Percentiles rank a stretch among this genome's conserved stretches.
Conservation (phyloP, 2,888 invertebrate species). For the Leptinotarsa juncta region DNA sequence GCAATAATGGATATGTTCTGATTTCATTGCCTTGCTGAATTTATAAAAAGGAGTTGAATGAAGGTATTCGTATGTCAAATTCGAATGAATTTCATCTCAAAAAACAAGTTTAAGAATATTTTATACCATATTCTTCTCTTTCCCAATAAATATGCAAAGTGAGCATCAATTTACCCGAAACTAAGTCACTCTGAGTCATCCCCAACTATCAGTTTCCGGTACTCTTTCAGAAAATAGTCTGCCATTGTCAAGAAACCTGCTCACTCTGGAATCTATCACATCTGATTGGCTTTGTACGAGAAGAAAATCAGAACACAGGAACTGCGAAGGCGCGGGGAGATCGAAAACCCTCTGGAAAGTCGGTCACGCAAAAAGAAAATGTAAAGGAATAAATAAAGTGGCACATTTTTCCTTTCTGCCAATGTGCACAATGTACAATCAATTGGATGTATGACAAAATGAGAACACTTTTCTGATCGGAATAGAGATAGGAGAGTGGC, state of each 20-base stretch:
- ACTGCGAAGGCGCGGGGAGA: conserved; percentile 11
- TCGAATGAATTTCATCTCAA: too few relatives aligned
- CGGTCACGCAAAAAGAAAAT: conserved; percentile 33
- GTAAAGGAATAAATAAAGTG: conserved; percentile 36
- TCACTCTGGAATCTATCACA: conserved; percentile 31
- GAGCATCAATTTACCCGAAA: neutral
- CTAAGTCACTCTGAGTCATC: conserved; percentile 22
- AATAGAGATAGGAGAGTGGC: conserved; percentile 3
- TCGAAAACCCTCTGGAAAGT: conserved; percentile 24
- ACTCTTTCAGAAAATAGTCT: conserved; percentile 32
- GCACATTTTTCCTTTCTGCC: conserved; percentile 17
- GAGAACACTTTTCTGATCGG: conserved; percentile 21
- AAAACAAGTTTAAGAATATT: too few relatives aligned
- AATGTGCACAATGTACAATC: conserved; percentile 27
- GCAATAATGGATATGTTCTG: too few relatives aligned
- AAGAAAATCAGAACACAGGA: conserved; percentile 19
- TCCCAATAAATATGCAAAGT: neutral
- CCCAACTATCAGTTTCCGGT: conserved; percentile 16
- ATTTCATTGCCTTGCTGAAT: too few relatives aligned
- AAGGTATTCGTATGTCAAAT: too few relatives aligned
- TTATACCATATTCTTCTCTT: neutral
- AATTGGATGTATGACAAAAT: conserved; percentile 26
- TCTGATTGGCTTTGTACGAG: conserved; percentile 27
- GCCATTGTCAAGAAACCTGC: conserved; percentile 30
- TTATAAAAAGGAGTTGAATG: too few relatives aligned